phyloP scores from a whole-genome alignment of 2,888 invertebrate species.

The Epinotia ramella region DNA sequence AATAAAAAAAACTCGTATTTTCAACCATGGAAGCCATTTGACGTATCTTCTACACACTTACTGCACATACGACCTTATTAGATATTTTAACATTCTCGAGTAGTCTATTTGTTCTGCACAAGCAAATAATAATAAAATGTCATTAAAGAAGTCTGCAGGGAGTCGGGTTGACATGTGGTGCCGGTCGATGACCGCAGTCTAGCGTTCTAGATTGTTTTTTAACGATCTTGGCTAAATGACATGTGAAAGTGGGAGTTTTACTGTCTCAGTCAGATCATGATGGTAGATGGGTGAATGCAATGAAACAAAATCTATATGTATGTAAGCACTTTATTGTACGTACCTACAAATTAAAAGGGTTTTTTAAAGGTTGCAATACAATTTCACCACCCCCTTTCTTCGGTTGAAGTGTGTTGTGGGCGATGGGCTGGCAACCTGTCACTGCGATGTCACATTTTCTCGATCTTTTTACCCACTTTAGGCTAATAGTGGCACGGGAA shows the following conservation, averaged over 20 bases:
- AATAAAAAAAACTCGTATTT: not conserved
- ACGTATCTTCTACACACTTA: not conserved
- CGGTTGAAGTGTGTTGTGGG: too few relatives aligned
- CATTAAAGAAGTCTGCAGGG: constrained; percentile 45
- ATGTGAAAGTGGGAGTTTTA: constrained; percentile 13
- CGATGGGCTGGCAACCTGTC: too few relatives aligned
- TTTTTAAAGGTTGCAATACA: too few relatives aligned
- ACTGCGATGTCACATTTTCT: too few relatives aligned
- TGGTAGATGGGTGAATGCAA: not conserved
- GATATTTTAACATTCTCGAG: not conserved
- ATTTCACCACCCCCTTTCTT: too few relatives aligned
- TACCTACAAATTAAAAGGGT: too few relatives aligned
- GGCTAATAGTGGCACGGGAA: too few relatives aligned
- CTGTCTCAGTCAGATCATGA: not conserved
- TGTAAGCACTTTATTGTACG: too few relatives aligned
- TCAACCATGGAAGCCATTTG: not conserved
- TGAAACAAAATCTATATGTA: not conserved
- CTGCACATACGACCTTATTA: not conserved
- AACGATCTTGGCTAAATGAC: constrained; percentile 19
- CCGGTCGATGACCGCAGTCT: constrained; percentile 58
- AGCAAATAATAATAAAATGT: constrained; percentile 38
- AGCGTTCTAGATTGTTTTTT: constrained; percentile 35
- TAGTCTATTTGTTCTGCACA: constrained; percentile 36
- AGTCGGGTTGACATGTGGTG: constrained; percentile 46
- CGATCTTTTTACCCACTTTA: too few relatives aligned